Evolutionary conservation across 1,140 invertebrate species (phyloP), one percentile per base, ranked within the genome.

Genomic region (Uloborus diversus): DNA sequence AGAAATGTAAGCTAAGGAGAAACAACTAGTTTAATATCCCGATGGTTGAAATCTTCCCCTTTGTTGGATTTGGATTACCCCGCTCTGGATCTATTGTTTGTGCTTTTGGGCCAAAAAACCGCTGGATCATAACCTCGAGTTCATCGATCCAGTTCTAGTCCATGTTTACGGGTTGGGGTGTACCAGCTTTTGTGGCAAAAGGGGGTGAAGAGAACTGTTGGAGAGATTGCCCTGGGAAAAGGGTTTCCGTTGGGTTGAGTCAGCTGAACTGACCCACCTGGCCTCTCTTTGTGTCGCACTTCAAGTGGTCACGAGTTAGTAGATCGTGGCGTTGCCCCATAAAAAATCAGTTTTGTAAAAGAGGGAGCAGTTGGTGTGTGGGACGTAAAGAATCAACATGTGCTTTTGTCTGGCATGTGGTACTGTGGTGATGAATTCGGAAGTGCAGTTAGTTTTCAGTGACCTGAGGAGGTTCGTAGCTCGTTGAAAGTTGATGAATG

Each of bases 221-320:
- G n/a, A 17, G 11, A 17, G 17, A 42, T 13, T 17, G 9, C 0
- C 17, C 9, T 9, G 37, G 17, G 35, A 35, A 35, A n/a, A 20
- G 59, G 30, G 28, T 62, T 62, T 62, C 57, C 57, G 57, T 59
- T 59, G 57, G n/a, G 13, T 59, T 28, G 11, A 59, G 28, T 27
- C 23, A 27, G 57, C 28, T 62, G 62, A 20, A 47, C 17, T 65
- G 62, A 65, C 62, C 62, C 62, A 65, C 37, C 62, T 65, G 62
- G 37, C 23, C 35, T 49, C 62, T 32, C n/a, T 65, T 65, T 47
- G 37, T 65, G 33, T 17, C 33, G 37, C n/a, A n/a, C n/a, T 13
- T 42, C 9, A 42, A 42, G 17, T 47, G 62, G 62, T 65, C 62
- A 65, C 62, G 62, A n/a, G 33, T 47, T 42, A 65, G 20, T 65